A percentile compares a stretch with the other conserved stretches of the same genome.
phyloP scores from a whole-genome alignment of 1,140 invertebrate species.

The Drosophila kepulauana region DNA sequence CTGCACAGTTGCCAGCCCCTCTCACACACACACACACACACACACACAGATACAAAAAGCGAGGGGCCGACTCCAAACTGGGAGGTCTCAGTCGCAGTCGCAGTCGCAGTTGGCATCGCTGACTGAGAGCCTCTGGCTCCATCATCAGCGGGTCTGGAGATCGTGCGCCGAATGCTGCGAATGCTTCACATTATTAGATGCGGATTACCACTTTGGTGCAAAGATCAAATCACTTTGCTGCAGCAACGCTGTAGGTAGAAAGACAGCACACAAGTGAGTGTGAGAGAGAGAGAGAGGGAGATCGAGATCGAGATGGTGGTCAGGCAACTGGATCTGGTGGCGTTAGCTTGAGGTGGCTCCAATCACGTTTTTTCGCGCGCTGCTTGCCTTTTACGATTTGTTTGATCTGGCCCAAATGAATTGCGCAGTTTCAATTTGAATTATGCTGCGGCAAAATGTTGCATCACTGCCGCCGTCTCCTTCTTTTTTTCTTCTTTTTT shows the following conservation, averaged over 20 bases:
- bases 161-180: conserved; percentile 78
- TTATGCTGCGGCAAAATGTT: conserved; percentile 56
- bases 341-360: conserved; percentile 77
- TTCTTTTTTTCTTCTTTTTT: not conserved
- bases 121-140: conserved; percentile 25
- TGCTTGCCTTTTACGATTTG: conserved; percentile 80
- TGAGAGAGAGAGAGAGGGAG: not conserved
- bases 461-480: conserved; percentile 12
- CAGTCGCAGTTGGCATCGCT: conserved; percentile 42
- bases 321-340: conserved; percentile 34
- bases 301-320: not conserved
- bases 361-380: conserved; percentile 76
- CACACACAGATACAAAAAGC: conserved; percentile 9
- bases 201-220: conserved; percentile 83
- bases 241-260: conserved; percentile 29
- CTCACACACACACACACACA: conserved; percentile 10
- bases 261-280: not conserved
- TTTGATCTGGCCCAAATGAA: conserved; percentile 81
- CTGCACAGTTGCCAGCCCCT: conserved; percentile 39
- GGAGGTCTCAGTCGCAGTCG: conserved; percentile 67
- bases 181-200: conserved; percentile 83
- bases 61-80: conserved; percentile 54
- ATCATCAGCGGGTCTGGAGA: conserved; percentile 37
- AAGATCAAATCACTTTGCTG: conserved; percentile 83
- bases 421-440: conserved; percentile 79